Base-by-base conservation (phyloP, 2,888 invertebrate species). In the Synanthedon andrenaeformis region DNA sequence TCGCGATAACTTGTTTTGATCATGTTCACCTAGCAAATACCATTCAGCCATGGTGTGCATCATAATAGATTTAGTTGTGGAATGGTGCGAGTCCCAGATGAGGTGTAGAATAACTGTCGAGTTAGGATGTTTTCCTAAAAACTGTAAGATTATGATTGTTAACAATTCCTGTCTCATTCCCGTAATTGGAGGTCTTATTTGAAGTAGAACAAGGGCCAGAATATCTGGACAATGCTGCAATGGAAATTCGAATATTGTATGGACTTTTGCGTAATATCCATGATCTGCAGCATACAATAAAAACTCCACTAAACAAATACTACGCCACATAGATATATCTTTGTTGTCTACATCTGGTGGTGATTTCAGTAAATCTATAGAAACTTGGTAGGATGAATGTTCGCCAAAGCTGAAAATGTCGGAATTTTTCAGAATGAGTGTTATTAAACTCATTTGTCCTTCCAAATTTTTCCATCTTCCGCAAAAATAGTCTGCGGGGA, bases 41-140 rank as follows among this genome's bases (percentile, higher is more conserved):
- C 98, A 98, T 61, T 98, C 97, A 0, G 96, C 96, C 98, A 99
- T 98, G 1, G 97, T 93, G 68, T 96, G 96, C 94, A 98, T 97
- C 57, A 99, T 93, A 55, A 95, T 92, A 3, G 93, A 92, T 61
- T 94, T 93, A 53, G 95, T 90, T 60, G 88, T 90, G 17, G 89
- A 90, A 62, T 91, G 91, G 68, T 92, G 93, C 53, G 93, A 91
- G 74, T 96, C 96, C 99, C 99, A 99, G 3, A 97, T 97, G 72
- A 96, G 95, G 79, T 98, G 97, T 54, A 99, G 86, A 59, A 99
- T 95, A n/a, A 96, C 95, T 28, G 94, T 96, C 0, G 98, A 96
- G 81, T 99, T 99, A 0, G 97, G 96, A 87, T 99, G 98, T 82
- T 96, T 97, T 42, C 94, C 94, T 54, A 99, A 88, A 82, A 99